A percentile compares a stretch with the other conserved stretches of the same genome.
Evolutionary conservation across 2,888 invertebrate genomes (phyloP).

Genomic region (Frankliniella intonsa): DNA sequence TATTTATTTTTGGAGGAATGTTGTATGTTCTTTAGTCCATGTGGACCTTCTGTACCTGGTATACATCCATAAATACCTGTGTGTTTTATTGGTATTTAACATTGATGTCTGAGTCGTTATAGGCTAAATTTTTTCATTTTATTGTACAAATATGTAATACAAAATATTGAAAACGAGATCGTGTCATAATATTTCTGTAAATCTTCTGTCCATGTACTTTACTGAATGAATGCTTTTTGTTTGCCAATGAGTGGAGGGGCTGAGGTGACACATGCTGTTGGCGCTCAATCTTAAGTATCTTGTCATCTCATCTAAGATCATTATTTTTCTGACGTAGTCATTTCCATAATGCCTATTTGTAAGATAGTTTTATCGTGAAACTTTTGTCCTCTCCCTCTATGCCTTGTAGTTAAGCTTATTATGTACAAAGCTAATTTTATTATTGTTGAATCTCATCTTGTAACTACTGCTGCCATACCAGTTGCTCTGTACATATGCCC

Average conservation of each 20-base stretch:
- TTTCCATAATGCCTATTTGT: neutral
- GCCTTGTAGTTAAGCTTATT: neutral
- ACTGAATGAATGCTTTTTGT: neutral
- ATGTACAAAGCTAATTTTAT: neutral
- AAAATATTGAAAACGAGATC: neutral
- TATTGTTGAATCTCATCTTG: neutral
- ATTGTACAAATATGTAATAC: slow-evolving; percentile 6
- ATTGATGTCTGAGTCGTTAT: slow-evolving; percentile 17
- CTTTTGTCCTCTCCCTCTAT: neutral
- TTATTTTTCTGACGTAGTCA: neutral
- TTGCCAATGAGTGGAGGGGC: neutral
- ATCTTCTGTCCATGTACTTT: slow-evolving; percentile 9
- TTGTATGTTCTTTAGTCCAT: neutral
- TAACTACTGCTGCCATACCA: neutral
- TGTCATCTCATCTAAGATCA: neutral
- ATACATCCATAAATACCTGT: neutral
- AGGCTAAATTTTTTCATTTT: neutral
- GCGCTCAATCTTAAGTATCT: neutral
- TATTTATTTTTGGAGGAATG: slow-evolving; percentile 3
- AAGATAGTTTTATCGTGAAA: neutral
- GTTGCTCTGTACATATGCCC: neutral
- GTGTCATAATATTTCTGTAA: slow-evolving; percentile 11
- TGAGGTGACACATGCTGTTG: neutral
- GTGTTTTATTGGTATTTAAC: neutral
- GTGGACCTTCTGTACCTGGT: slow-evolving; percentile 4